These are phyloP conservation scores for Takifugu flavidus DNA, from an alignment of 2,113 vertebrate genomes.

Conservation along the genomic window DNA sequence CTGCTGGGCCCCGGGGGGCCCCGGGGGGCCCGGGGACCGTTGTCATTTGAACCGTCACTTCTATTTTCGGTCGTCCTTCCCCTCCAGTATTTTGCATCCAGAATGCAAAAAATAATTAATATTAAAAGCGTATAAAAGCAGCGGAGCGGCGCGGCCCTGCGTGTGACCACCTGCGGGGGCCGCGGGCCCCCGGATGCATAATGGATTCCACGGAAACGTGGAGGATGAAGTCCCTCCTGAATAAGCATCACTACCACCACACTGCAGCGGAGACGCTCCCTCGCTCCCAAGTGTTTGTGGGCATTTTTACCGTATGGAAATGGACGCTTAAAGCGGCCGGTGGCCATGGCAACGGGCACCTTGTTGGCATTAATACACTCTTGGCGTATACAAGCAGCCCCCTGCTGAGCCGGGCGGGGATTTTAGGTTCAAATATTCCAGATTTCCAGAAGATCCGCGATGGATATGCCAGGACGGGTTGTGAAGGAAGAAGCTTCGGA, in stretches of 20 bases:
- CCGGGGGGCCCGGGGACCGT: no score
- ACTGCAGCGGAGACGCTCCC: conserved; percentile 7
- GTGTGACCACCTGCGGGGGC: conserved; percentile 6
- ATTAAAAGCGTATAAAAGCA: neutral
- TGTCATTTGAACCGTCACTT: neutral
- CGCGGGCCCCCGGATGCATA: neutral
- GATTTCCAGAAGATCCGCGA: no score
- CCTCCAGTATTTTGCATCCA: neutral
- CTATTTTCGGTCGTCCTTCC: neutral
- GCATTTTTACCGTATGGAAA: no score
- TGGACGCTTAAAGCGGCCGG: neutral
- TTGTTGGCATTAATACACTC: no score
- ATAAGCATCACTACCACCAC: conserved; percentile 20
- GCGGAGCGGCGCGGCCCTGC: neutral
- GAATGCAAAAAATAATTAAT: conserved; percentile 13
- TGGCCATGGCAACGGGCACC: conserved; percentile 24
- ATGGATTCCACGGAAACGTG: conserved; percentile 3
- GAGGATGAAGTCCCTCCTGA: conserved; percentile 18
- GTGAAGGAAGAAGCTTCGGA: no score
- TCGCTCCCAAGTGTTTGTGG: conserved; percentile 7
- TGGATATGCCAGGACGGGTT: no score
- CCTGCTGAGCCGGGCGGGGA: no score
- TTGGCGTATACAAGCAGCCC: no score
- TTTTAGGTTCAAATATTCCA: no score
- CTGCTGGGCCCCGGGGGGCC: conserved; percentile 7